phyloP scores from a whole-genome alignment of 2,113 vertebrate genomes.

The Alosa alosa region DNA sequence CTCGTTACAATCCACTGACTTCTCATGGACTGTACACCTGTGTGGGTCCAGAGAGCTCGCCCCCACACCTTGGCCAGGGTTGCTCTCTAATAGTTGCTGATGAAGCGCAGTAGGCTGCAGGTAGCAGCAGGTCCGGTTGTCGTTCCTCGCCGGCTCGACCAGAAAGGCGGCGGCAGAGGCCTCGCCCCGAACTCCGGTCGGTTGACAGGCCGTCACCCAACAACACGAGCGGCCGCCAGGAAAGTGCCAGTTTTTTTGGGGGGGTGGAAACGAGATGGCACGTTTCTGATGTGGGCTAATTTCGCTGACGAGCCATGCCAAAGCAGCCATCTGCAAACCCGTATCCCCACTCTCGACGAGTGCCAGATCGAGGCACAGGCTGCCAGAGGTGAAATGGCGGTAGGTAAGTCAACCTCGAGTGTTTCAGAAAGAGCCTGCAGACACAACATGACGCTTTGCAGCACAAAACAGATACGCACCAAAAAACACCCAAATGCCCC shows the following conservation, averaged over 20 bases:
- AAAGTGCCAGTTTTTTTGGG: conserved; percentile 32
- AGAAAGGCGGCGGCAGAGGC: conserved; percentile 16
- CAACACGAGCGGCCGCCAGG: conserved; percentile 39
- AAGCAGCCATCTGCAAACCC: conserved; percentile 50
- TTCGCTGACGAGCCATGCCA: conserved; percentile 32
- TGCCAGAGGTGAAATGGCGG: conserved; percentile 46
- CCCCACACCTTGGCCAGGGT: conserved; percentile 20
- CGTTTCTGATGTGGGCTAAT: conserved; percentile 53
- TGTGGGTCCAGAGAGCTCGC: conserved; percentile 5
- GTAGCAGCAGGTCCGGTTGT: conserved; percentile 33
- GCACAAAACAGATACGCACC: not conserved
- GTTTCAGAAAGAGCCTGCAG: conserved; percentile 48
- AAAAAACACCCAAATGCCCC: conserved; percentile 14
- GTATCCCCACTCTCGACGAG: conserved; percentile 42
- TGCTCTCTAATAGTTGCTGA: conserved; percentile 25
- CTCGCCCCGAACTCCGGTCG: conserved; percentile 35
- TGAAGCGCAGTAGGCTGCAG: conserved; percentile 29
- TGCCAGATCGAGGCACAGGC: conserved; percentile 43
- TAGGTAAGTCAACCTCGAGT: conserved; percentile 49
- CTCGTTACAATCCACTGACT: conserved; percentile 41
- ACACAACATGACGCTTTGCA: conserved; percentile 30
- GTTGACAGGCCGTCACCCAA: conserved; percentile 38
- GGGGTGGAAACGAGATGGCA: conserved; percentile 38
- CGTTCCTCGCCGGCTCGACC: conserved; percentile 1
- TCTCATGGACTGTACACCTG: conserved; percentile 45